Conservation (phyloP, 2,113 vertebrate species). For the Brachyhypopomus occidentalis region DNA sequence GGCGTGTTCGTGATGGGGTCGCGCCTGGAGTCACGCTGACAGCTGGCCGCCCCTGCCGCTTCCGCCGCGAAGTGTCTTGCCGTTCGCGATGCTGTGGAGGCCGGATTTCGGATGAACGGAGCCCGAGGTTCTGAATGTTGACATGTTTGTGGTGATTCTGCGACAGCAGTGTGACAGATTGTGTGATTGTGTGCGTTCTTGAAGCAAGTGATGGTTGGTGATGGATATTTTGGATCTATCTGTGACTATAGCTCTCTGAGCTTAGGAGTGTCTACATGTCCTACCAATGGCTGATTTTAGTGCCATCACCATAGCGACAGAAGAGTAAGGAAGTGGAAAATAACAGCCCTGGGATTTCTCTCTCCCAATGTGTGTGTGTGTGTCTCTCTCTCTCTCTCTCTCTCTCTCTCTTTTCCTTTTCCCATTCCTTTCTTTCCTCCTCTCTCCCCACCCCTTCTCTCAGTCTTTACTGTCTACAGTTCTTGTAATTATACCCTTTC, state of each 20-base stretch:
- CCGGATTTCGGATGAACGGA: neutral
- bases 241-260: neutral
- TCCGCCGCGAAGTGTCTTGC: neutral
- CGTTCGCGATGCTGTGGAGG: constrained; percentile 6
- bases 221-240: too few relatives aligned
- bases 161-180: neutral
- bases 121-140: neutral
- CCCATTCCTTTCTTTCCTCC: neutral
- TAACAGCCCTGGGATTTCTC: constrained; percentile 11
- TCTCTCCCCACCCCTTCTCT: neutral
- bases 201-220: neutral
- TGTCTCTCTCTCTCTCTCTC: neutral
- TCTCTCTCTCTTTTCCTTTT: neutral
- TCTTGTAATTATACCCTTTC: constrained; percentile 22
- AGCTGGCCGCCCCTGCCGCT: neutral
- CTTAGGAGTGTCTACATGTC: constrained; percentile 17
- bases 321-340: constrained; percentile 13
- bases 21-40: neutral
- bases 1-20: neutral
- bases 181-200: neutral
- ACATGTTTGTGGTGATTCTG: neutral
- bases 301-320: constrained; percentile 41
- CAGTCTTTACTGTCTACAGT: neutral
- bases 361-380: too few relatives aligned
- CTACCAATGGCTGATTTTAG: constrained; percentile 26